Percentiles rank a stretch among this genome's conserved stretches.
Conservation (phyloP, 2,797 vertebrate species). For the Urocyon cinereoargenteus region DNA sequence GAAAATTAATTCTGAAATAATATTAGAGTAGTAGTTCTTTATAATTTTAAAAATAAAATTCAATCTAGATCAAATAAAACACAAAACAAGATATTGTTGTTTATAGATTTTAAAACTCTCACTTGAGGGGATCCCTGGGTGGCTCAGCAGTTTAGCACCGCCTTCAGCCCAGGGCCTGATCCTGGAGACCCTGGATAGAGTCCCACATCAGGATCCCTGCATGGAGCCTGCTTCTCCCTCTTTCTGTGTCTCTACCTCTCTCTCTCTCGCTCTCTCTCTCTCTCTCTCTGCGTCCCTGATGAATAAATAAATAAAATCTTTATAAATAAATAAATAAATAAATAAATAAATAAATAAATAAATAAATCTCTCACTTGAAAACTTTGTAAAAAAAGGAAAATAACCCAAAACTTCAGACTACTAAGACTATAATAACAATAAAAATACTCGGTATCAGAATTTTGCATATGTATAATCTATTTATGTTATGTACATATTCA, state of each 20-base stretch:
- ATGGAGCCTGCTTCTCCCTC: no score
- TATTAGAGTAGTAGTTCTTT: not conserved
- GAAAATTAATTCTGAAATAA: not conserved
- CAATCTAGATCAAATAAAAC: not conserved
- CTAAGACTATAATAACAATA: not conserved
- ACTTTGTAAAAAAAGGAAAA: not conserved
- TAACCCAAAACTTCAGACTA: not conserved
- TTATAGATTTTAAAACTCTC: not conserved
- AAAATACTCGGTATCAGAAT: not conserved
- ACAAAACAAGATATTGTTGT: not conserved
- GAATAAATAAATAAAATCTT: no score
- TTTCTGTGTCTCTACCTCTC: no score
- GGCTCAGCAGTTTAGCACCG: no score
- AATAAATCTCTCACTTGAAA: not conserved
- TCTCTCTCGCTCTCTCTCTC: no score
- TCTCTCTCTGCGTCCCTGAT: no score
- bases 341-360: no score
- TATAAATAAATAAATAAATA: not conserved
- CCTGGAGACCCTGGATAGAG: no score
- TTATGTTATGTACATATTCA: not conserved
- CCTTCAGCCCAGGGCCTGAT: no score
- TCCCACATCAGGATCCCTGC: no score
- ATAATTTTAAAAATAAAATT: conserved; percentile 1
- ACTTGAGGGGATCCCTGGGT: no score
- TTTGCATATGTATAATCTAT: not conserved